Evolutionary conservation across 2,113 vertebrate species (phyloP), one percentile per base, ranked within the genome.

Genomic region (Gallinago media): DNA sequence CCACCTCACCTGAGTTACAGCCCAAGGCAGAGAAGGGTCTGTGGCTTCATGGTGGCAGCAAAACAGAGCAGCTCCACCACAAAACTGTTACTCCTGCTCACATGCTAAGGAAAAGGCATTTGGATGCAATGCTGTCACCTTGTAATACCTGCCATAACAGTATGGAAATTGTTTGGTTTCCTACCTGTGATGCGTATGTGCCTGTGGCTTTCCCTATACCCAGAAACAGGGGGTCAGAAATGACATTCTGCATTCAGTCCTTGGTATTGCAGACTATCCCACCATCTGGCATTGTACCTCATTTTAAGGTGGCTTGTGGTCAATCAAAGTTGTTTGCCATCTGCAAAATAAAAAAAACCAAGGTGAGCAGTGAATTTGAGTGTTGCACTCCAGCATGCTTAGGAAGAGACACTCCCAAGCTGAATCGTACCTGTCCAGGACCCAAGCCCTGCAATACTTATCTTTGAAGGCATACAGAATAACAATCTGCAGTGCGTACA

Each of bases 21-120:
- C 26, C 58, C 38, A 15, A 54, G 75, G 78, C 63, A 87, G 36
- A 86, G 80, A 21, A 77, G 44, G 8, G 3, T 62, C 38, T 40
- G 29, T 62, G 46, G 5, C 52, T 68, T 4, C 0, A 0, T 46
- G 50, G 38, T 54, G 56, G 59, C 56, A 63, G 36, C 77, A 84
- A 63, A 85, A 54, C 11, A 32, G 25, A 86, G 72, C 32, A 78
- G 29, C 32, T 65, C 29, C 38, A 22, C 58, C 52, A 74, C 19
- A 84, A 66, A 71, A 49, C 61, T 8, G 5, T 27, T 25, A 40
- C 21, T 84, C 7, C 54, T 47, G 12, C 50, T 80, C 66, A 55
- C 40, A 62, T 0, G 0, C 36, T 66, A 49, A 74, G 34, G 56
- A 78, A 74, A 85, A 89, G 26, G 20, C 0, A 1, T 61, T 86